phyloP scores from a whole-genome alignment of 2,797 vertebrate species.

The Anolis apletophallus region DNA sequence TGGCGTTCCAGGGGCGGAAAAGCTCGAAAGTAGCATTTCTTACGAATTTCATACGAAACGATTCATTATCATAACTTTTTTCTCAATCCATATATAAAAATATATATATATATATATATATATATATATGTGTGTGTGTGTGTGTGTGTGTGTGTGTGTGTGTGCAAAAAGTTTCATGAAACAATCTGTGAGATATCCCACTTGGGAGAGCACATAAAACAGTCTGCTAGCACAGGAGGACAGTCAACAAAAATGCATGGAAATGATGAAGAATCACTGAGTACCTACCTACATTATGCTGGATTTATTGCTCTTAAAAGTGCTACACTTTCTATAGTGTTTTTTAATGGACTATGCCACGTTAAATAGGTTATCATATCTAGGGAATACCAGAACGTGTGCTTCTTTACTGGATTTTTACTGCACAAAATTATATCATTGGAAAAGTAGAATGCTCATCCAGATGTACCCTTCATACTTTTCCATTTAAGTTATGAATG shows the following conservation, averaged over 20 bases:
- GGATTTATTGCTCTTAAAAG: conserved; percentile 68
- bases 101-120: no score
- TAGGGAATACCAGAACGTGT: conserved; percentile 69
- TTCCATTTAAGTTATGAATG: conserved; percentile 63
- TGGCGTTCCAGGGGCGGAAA: no score
- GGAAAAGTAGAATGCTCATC: conserved; percentile 58
- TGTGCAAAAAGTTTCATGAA: no score
- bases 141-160: no score
- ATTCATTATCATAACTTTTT: no score
- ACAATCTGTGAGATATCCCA: no score
- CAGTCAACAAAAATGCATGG: conserved; percentile 38
- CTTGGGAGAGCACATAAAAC: neutral
- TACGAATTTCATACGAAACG: no score
- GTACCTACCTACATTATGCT: conserved; percentile 37
- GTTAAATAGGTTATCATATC: conserved; percentile 73
- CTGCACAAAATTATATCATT: conserved; percentile 74
- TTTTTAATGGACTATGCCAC: conserved; percentile 64
- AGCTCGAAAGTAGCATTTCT: no score
- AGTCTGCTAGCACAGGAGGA: conserved; percentile 3
- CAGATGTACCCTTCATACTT: conserved; percentile 60
- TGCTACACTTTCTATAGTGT: conserved; percentile 46
- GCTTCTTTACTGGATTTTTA: conserved; percentile 58
- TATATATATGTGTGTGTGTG: no score
- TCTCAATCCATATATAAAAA: no score
- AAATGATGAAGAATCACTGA: conserved; percentile 41